Percentiles rank a stretch among this genome's conserved stretches.
These are phyloP conservation scores for Eulacestoma nigropectus DNA, from an alignment of 2,113 vertebrate genomes.

Conservation along the genomic window DNA sequence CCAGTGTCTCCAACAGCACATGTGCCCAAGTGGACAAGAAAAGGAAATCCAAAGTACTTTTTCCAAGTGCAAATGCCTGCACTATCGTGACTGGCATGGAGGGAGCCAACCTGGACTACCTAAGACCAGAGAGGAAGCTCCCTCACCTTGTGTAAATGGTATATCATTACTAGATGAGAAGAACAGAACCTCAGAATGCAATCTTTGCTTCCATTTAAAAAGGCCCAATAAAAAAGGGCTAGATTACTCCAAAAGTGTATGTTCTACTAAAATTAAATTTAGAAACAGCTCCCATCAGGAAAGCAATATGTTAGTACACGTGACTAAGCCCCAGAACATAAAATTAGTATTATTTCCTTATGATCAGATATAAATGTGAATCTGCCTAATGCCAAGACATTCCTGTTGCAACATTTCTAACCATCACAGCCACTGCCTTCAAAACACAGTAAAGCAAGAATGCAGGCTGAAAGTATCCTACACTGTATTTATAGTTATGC, in stretches of 20 bases:
- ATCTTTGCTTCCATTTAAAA: background rate
- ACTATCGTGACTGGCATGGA: background rate
- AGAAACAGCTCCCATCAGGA: background rate
- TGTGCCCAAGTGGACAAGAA: accelerated
- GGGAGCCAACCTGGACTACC: background rate
- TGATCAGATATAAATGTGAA: slow-evolving; percentile 1
- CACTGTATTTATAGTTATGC: slow-evolving; percentile 24
- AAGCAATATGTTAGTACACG: background rate
- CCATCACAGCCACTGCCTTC: background rate
- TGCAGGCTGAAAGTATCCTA: slow-evolving; percentile 3
- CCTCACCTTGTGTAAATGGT: background rate
- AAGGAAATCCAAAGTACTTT: background rate
- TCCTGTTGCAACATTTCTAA: slow-evolving; percentile 21
- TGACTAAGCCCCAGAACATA: background rate
- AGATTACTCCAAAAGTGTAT: background rate
- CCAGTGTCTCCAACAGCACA: background rate
- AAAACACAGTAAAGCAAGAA: slow-evolving; percentile 24
- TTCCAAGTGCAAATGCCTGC: background rate
- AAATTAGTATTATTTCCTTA: slow-evolving; percentile 11
- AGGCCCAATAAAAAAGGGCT: background rate
- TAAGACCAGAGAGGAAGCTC: background rate
- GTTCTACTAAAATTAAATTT: background rate
- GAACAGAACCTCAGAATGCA: background rate
- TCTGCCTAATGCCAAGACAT: background rate
- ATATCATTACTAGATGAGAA: background rate